These are phyloP conservation scores for Phaonia tiefii DNA, from an alignment of 2,888 invertebrate genomes.

Conservation along the genomic window DNA sequence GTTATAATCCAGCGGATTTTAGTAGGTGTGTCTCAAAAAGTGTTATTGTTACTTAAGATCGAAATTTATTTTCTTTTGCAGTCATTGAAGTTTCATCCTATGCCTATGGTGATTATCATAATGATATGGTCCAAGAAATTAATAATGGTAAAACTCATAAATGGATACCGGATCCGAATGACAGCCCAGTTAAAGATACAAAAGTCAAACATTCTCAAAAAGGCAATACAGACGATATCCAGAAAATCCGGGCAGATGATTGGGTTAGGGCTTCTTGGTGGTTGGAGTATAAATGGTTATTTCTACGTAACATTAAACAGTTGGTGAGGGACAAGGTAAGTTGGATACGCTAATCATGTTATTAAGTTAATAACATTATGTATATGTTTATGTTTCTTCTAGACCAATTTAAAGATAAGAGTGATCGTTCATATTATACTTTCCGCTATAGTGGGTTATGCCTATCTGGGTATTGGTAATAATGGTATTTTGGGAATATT, in stretches of 20 bases:
- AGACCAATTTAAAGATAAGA: conserved; percentile 87
- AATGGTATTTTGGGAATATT: conserved; percentile 90
- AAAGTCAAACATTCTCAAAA: conserved; percentile 75
- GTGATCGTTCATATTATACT: conserved; percentile 85
- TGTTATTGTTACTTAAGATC: too few species aligned
- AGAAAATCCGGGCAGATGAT: not conserved
- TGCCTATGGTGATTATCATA: conserved; percentile 88
- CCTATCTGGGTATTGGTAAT: conserved; percentile 88
- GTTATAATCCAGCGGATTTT: conserved; percentile 98
- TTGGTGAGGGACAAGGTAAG: conserved; percentile 84
- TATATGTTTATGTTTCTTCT: conserved; percentile 74
- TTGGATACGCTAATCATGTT: not conserved
- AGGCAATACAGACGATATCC: conserved; percentile 80
- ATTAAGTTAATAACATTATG: not conserved
- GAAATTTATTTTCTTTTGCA: conserved; percentile 74
- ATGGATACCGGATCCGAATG: conserved; percentile 80
- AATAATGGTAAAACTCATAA: conserved; percentile 84
- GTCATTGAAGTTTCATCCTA: conserved; percentile 91
- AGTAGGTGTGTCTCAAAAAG: conserved; percentile 83
- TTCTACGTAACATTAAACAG: conserved; percentile 87
- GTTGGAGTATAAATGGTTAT: conserved; percentile 86
- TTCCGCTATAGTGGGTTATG: conserved; percentile 85
- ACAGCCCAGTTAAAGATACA: conserved; percentile 74
- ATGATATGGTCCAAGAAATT: conserved; percentile 85
- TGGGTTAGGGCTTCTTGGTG: conserved; percentile 82